A percentile compares a stretch with the other conserved stretches of the same genome.
Conservation (phyloP, 2,113 vertebrate species). For the Poeciliopsis turrubarensis region DNA sequence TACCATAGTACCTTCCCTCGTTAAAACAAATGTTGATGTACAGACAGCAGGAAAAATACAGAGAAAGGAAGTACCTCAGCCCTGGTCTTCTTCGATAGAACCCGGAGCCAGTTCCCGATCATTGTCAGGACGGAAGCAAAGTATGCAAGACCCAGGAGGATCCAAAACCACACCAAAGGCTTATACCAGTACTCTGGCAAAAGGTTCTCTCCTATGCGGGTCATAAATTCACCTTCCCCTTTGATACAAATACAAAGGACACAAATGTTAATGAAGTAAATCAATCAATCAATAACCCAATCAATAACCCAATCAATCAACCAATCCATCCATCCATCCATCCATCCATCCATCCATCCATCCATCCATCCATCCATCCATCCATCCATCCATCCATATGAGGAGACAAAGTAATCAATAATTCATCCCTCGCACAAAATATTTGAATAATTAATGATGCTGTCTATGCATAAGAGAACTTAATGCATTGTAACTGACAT, state of each 20-base stretch:
- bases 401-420: conserved; percentile 44
- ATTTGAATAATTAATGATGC: conserved; percentile 53
- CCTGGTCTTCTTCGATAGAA: conserved; percentile 86
- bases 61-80: conserved; percentile 75
- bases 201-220: conserved; percentile 2
- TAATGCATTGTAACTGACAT: conserved; percentile 44
- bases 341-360: too few species aligned
- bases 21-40: background rate
- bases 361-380: too few species aligned
- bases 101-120: conserved; percentile 92
- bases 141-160: conserved; percentile 90
- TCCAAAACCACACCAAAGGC: conserved; percentile 93
- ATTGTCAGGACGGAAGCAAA: conserved; percentile 91
- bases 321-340: background rate
- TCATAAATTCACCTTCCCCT: conserved; percentile 49
- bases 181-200: conserved; percentile 84
- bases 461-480: conserved; percentile 31
- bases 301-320: too few species aligned
- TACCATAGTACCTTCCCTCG: too few species aligned
- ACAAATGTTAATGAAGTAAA: background rate
- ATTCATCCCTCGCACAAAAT: conserved; percentile 43
- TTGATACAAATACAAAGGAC: conserved; percentile 22
- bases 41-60: background rate
- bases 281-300: conserved; percentile 1
- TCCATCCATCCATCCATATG: too few species aligned